Base-by-base conservation (phyloP, 2,797 vertebrate genomes). In the Phyllotis vaccarum region DNA sequence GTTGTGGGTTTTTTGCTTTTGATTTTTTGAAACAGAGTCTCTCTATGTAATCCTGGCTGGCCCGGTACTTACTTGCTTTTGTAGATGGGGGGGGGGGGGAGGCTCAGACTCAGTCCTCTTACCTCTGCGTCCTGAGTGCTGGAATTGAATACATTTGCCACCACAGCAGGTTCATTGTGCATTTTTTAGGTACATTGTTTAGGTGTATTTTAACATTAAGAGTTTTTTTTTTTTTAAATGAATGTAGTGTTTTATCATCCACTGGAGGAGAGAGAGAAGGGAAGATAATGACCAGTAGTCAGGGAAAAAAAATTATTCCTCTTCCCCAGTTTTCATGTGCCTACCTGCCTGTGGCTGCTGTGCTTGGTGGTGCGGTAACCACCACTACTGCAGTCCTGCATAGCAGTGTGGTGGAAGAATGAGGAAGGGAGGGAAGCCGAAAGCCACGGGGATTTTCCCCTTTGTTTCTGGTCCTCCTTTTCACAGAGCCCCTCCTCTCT, bases 391-490 rank as follows among this genome's bases (percentile, higher is more conserved):
- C 2, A 64, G n/a, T 66, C 9, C 40, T 90, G 12, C 2, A 5
- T 87, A 22, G 21, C 52, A 68, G 46, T 13, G 46, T 9, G 46
- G 12, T 40, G 37, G 54, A 86, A 46, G 40, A 49, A 87, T 27
- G 37, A 86, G 80, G 62, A 49, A 94, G 58, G 68, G 40, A 46
- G 16, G 64, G 83, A 72, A 79, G 43, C 22, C 19, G n/a, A 94
- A 86, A 72, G n/a, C 16, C 37, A 82, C 43, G 74, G n/a, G 56
- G 37, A 70, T 29, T 81, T 81, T 56, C 34, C 34, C 29, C 17
- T 17, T 37, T 68, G 92, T 22, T 91, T 10, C 85, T 96, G 86
- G 54, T 72, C 34, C 74, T 94, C 54, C 60, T 89, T 89, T 91
- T 66, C 34, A 58, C 81, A 68, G 75, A 76, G 7, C 3, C 64